These are phyloP conservation scores for Falco rusticolus DNA, from an alignment of 2,797 vertebrate species.

Conservation along the genomic window DNA sequence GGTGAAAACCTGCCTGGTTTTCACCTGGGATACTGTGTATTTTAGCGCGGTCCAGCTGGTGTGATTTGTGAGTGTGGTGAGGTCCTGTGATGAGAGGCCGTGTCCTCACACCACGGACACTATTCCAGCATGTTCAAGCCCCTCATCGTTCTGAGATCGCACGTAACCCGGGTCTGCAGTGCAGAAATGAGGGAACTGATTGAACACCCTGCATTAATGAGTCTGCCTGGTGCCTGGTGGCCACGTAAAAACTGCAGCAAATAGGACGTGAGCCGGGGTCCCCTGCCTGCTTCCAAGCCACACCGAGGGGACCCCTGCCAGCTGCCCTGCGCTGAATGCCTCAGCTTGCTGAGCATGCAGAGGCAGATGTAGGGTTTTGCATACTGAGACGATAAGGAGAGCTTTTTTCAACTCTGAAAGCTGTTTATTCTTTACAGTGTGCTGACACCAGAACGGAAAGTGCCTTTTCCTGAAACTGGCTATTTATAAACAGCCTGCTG, in stretches of 20 bases:
- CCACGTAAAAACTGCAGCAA: neutral
- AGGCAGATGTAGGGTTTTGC: neutral
- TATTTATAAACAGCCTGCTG: constrained; percentile 63
- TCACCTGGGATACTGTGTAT: neutral
- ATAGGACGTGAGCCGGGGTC: neutral
- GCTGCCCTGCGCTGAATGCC: neutral
- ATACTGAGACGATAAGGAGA: neutral
- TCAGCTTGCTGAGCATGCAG: neutral
- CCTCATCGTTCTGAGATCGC: neutral
- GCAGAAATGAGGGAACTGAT: neutral
- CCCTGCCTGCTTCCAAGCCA: neutral
- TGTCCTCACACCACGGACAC: neutral
- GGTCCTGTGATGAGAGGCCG: neutral
- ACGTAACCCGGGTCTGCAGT: neutral
- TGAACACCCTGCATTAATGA: neutral
- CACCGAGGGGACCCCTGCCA: neutral
- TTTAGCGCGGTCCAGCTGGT: neutral
- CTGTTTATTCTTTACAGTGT: constrained; percentile 40
- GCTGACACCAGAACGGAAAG: constrained; percentile 62
- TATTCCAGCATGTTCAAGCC: neutral
- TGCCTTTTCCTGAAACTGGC: constrained; percentile 66
- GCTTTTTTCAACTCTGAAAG: constrained; percentile 9
- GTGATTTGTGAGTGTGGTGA: neutral
- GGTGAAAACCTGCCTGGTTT: neutral
- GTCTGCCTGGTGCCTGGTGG: neutral